Evolutionary conservation across 2,113 vertebrate species (phyloP).

Genomic region (Cichladusa arquata): DNA sequence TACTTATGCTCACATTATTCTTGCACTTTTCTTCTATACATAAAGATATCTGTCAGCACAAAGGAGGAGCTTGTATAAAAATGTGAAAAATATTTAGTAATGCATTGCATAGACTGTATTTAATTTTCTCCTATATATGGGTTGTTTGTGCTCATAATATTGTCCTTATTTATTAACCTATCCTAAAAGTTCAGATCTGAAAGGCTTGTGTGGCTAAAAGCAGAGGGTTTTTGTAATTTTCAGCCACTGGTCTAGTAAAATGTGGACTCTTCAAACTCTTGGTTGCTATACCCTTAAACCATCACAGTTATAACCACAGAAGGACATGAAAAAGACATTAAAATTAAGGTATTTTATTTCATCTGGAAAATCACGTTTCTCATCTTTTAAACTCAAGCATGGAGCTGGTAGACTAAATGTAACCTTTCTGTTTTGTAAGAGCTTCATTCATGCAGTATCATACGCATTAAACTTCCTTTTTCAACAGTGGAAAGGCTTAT

Average conservation of each 20-base stretch:
- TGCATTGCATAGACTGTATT: neutral
- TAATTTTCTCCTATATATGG: neutral
- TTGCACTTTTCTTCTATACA: neutral
- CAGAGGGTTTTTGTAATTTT: rapidly evolving
- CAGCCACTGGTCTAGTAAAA: neutral
- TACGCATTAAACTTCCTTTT: neutral
- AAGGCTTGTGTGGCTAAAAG: neutral
- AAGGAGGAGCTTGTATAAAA: neutral
- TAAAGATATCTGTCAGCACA: neutral
- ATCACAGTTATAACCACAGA: neutral
- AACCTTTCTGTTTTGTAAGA: neutral
- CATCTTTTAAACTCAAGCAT: neutral
- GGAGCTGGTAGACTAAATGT: neutral
- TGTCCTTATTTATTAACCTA: neutral
- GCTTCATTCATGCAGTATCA: neutral
- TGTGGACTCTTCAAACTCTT: neutral
- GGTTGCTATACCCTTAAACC: neutral
- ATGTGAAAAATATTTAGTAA: neutral
- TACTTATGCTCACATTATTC: neutral
- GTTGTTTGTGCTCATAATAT: neutral
- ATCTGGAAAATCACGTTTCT: neutral
- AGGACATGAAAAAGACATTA: neutral
- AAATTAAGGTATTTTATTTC: neutral
- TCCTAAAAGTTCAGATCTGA: neutral
- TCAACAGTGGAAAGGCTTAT: neutral